Percentiles rank a stretch among this genome's conserved stretches.
These are phyloP conservation scores for Octopus bimaculoides DNA, from an alignment of 1,140 invertebrate genomes.

Conservation along the genomic window DNA sequence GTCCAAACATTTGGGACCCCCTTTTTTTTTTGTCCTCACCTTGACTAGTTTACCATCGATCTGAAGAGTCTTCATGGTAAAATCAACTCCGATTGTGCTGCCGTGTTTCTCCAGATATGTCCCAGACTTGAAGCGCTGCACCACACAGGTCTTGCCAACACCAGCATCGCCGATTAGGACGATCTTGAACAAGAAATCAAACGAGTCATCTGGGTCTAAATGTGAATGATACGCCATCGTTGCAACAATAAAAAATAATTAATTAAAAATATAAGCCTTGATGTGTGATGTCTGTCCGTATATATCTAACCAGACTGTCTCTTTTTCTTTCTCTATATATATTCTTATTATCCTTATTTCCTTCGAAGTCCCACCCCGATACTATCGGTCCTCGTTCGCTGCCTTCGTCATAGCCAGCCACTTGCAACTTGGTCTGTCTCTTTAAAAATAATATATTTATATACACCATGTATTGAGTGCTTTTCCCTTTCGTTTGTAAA, in stretches of 20 bases:
- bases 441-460: too few relatives aligned
- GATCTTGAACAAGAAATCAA: conserved; percentile 57
- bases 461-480: too few relatives aligned
- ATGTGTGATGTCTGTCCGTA: neutral
- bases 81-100: conserved; percentile 94
- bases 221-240: conserved; percentile 36
- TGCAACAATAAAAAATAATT: neutral
- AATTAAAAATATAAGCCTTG: neutral
- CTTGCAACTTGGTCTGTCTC: too few relatives aligned
- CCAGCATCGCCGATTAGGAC: conserved; percentile 57
- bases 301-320: neutral
- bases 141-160: conserved; percentile 60
- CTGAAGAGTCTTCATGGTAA: conserved; percentile 92
- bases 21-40: conserved; percentile 60
- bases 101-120: conserved; percentile 90
- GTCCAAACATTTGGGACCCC: too few relatives aligned
- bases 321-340: neutral
- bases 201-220: conserved; percentile 50
- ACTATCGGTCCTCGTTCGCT: too few relatives aligned
- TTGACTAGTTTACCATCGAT: conserved; percentile 91
- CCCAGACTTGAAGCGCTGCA: conserved; percentile 89
- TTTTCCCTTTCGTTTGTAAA: too few relatives aligned
- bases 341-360: neutral
- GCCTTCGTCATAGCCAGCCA: too few relatives aligned
- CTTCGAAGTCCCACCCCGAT: too few relatives aligned